Evolutionary conservation across 2,113 vertebrate genomes (phyloP), one percentile per base, ranked within the genome.

Genomic region (Pagrus major): DNA sequence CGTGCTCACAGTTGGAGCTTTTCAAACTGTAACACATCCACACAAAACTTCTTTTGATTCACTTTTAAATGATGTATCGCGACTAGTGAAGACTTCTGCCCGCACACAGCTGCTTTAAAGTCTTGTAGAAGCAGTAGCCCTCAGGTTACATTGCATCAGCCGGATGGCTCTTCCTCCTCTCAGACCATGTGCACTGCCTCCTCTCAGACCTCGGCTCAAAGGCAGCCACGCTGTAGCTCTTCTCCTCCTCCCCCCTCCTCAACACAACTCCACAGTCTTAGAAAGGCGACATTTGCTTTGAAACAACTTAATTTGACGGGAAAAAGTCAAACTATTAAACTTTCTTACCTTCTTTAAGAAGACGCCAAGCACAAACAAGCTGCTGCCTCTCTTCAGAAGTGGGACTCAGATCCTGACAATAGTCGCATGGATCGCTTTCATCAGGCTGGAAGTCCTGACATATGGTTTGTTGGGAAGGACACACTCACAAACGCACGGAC

Each of bases 101-200:
- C 1, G 3, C 31, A 23, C 35, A 14, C 10, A 20, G 16, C 27
- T 15, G 27, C 54, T 64, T 51, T 18, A 33, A 47, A 12, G n/a
- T 41, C 4, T 5, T n/a, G n/a, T n/a, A n/a, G n/a, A n/a, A n/a
- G n/a, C n/a, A 21, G 46, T 1, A 11, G 21, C 7, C 9, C 9
- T 41, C 2, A 12, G n/a, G 47, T 71, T 42, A 0, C 39, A 52
- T 91, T 92, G 88, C 90, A 86, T 92, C 90, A 92, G 88, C 90
- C 88, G 27, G 18, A 31, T 5, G 18, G 35, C 3, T 21, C 3
- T 23, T 41, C 10, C 74, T 65, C 23, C 18, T 61, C 41, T n/a
- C 21, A 7, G 16, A 20, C 52, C 64, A 83, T 69, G 80, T 83
- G 68, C 42, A n/a, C 37, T 0, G 4, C 58, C 69, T 83, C 71